These are phyloP conservation scores for Brachymystax lenok DNA, from an alignment of 2,797 vertebrate genomes.

Conservation along the genomic window DNA sequence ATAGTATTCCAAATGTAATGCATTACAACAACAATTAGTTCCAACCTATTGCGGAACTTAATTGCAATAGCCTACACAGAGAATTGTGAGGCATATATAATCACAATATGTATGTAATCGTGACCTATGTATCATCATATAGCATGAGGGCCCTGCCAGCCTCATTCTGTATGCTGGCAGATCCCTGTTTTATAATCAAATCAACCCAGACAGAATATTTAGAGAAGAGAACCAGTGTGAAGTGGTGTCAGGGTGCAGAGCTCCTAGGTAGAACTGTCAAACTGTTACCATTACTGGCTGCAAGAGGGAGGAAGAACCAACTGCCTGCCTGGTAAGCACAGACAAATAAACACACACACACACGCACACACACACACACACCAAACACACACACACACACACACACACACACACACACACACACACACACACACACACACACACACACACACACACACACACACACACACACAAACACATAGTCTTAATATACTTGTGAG, in stretches of 20 bases:
- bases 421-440: slow-evolving; percentile 7
- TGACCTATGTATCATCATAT: too few relatives aligned
- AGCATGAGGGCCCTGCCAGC: too few relatives aligned
- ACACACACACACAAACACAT: slow-evolving; percentile 9
- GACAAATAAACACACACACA: slow-evolving; percentile 2
- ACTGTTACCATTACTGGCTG: not conserved
- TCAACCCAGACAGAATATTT: not conserved
- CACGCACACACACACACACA: slow-evolving; percentile 38
- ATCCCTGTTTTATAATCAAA: not conserved
- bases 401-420: slow-evolving; percentile 22
- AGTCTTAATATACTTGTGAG: too few relatives aligned
- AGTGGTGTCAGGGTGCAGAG: not conserved
- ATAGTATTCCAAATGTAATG: not conserved
- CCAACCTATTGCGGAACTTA: not conserved
- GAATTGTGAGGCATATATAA: too few relatives aligned
- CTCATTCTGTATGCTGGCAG: not conserved
- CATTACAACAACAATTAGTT: not conserved
- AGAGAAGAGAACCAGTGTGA: not conserved
- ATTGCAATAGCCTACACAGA: not conserved
- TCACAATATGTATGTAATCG: too few relatives aligned
- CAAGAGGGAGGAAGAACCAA: not conserved
- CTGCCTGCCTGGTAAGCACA: not conserved
- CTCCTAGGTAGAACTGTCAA: not conserved
- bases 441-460: slow-evolving; percentile 3
- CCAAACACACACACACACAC: slow-evolving; percentile 23